A percentile compares a stretch with the other conserved stretches of the same genome.
Conservation (phyloP, 1,140 invertebrate species). For the Drosophila pandora region DNA sequence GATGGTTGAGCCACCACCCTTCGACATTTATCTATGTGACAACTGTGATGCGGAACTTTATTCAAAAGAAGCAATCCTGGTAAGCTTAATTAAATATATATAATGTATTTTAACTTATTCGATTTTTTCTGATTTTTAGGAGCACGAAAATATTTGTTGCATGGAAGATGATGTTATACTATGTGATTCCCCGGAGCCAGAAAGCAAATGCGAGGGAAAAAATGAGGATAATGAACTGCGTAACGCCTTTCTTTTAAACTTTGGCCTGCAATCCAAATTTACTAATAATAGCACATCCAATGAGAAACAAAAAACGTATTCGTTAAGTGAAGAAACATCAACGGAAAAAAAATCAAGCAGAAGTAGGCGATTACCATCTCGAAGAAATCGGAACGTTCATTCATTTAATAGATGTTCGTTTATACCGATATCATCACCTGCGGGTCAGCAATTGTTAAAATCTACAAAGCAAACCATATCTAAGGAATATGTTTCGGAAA, state of each 20-base stretch:
- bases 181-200: constrained; percentile 77
- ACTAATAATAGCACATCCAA: constrained; percentile 36
- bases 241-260: constrained; percentile 78
- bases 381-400: constrained; percentile 84
- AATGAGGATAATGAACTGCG: constrained; percentile 69
- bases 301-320: constrained; percentile 54
- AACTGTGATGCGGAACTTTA: constrained; percentile 88
- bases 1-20: constrained; percentile 85
- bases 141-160: constrained; percentile 85
- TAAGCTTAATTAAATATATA: constrained; percentile 60
- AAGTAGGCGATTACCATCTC: constrained; percentile 82
- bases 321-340: constrained; percentile 51
- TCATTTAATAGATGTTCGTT: constrained; percentile 84
- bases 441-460: constrained; percentile 84
- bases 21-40: constrained; percentile 90
- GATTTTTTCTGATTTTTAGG: constrained; percentile 76
- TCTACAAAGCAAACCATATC: constrained; percentile 85
- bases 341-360: constrained; percentile 52
- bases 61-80: constrained; percentile 85
- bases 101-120: neutral
- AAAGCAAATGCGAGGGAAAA: constrained; percentile 47
- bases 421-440: constrained; percentile 86
- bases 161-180: constrained; percentile 82
- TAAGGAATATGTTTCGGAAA: constrained; percentile 84
- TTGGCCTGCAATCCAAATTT: constrained; percentile 65